Conservation (phyloP, 2,113 vertebrate genomes). For the Okapia johnstoni region DNA sequence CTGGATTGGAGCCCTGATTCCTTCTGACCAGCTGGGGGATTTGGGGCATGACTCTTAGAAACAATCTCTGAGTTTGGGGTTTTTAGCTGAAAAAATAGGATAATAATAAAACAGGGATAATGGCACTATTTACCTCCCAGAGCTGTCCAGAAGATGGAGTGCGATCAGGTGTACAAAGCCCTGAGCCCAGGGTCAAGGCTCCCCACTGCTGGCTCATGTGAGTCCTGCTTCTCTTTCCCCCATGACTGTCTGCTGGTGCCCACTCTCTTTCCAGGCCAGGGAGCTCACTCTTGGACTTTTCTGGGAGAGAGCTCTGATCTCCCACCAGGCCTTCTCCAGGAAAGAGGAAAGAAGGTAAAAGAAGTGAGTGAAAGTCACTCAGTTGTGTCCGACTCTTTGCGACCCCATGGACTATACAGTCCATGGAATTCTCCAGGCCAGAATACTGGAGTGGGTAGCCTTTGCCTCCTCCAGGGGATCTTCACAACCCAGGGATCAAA, state of each 20-base stretch:
- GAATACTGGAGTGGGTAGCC: not conserved
- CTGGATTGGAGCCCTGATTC: not conserved
- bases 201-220: rapidly evolving
- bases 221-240: not conserved
- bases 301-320: not conserved
- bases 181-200: rapidly evolving
- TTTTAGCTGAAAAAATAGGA: not conserved
- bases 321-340: not conserved
- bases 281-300: not conserved
- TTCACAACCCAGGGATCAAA: not conserved
- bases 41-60: not conserved
- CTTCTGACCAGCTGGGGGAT: not conserved
- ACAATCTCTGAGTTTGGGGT: not conserved
- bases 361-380: not conserved
- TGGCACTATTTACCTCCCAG: rapidly evolving
- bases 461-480: not conserved
- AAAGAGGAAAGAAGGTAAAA: not conserved
- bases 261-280: no score
- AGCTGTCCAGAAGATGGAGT: no score
- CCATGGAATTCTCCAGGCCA: not conserved
- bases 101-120: not conserved
- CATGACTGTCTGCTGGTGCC: rapidly evolving
- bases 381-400: not conserved
- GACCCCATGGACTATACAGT: not conserved
- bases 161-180: rapidly evolving